Conservation (phyloP, 1,140 invertebrate genomes). For the Drosophila nigrodunni region DNA sequence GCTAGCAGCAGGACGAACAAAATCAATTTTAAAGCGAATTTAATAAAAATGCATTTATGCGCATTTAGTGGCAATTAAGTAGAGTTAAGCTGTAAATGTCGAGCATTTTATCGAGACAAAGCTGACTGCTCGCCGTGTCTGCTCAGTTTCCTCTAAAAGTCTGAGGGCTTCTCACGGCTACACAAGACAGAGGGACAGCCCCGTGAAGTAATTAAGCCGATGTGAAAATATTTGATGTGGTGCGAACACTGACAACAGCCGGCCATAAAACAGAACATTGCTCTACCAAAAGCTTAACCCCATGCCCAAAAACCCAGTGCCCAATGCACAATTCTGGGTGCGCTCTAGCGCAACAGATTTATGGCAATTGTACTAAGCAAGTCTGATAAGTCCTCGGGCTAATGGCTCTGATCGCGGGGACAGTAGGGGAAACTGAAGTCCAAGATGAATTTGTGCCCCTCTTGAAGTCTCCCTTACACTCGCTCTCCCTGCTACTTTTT, state of each 20-base stretch:
- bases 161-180: neutral
- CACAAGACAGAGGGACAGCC: neutral
- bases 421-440: constrained; percentile 11
- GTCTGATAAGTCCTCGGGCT: neutral
- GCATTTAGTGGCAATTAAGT: constrained; percentile 74
- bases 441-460: neutral
- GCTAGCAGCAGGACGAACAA: constrained; percentile 50
- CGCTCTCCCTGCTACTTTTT: neutral
- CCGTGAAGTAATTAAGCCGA: constrained; percentile 68
- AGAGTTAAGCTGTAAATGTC: constrained; percentile 56
- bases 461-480: too few species aligned
- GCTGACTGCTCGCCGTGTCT: neutral
- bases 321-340: constrained; percentile 20
- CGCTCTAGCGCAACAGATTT: constrained; percentile 66
- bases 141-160: neutral
- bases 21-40: constrained; percentile 81
- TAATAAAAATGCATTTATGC: constrained; percentile 76
- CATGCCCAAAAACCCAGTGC: too few species aligned
- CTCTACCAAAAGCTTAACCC: constrained; percentile 60
- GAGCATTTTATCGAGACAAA: constrained; percentile 7
- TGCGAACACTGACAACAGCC: constrained; percentile 65
- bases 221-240: constrained; percentile 72
- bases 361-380: constrained; percentile 55
- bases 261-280: constrained; percentile 71
- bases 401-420: constrained; percentile 18